Evolutionary conservation across 2,797 vertebrate genomes (phyloP).

Genomic region (Sebastes hubbsi): DNA sequence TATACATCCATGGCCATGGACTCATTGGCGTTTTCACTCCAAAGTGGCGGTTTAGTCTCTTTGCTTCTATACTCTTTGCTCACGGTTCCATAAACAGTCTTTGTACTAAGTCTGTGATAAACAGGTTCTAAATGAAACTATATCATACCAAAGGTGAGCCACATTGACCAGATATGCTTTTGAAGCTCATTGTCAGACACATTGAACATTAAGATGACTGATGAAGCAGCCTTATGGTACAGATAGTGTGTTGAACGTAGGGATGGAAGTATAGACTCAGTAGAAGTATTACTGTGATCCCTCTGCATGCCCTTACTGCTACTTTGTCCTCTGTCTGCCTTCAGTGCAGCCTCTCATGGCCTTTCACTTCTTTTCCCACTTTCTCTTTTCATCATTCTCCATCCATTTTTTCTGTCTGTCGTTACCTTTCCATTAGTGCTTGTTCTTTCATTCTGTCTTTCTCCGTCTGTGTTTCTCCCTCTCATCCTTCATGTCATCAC

Average conservation of each 20-base stretch:
- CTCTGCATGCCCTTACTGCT: conserved; percentile 34
- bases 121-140: background rate
- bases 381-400: conserved; percentile 76
- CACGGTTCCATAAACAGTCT: too few relatives aligned
- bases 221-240: background rate
- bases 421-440: conserved; percentile 9
- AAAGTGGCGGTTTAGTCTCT: too few relatives aligned
- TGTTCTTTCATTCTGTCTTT: conserved; percentile 37
- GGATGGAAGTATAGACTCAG: background rate
- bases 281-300: background rate
- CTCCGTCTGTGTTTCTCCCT: conserved; percentile 17
- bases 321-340: conserved; percentile 54
- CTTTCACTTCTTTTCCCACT: conserved; percentile 78
- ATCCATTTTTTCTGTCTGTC: conserved; percentile 58
- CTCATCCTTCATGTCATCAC: conserved; percentile 20
- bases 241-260: background rate
- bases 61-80: too few relatives aligned
- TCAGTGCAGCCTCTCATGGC: conserved; percentile 74
- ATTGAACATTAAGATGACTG: background rate
- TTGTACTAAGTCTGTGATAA: background rate
- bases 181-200: background rate
- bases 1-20: too few relatives aligned
- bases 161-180: background rate
- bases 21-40: too few relatives aligned
- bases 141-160: background rate